Evolutionary conservation across 1,140 invertebrate genomes (phyloP).

Genomic region (Conus betulinus): DNA sequence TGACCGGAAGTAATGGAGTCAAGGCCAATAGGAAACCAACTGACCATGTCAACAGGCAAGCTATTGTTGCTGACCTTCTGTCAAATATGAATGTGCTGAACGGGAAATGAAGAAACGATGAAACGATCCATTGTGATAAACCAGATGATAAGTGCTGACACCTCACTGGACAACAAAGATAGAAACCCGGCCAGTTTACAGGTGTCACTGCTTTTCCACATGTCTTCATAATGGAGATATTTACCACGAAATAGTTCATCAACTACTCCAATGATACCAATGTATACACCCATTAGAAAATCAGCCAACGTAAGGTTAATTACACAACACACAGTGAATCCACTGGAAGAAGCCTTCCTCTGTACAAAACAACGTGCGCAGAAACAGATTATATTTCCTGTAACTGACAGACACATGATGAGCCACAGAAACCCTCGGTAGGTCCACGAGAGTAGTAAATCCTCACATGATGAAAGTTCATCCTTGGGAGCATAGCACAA

Average conservation of each 20-base stretch:
- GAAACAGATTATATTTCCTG: slow-evolving; percentile 50
- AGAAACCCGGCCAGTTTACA: slow-evolving; percentile 62
- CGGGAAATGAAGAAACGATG: slow-evolving; percentile 43
- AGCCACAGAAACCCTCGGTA: slow-evolving; percentile 51
- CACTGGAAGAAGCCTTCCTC: slow-evolving; percentile 31
- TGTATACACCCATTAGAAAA: slow-evolving; percentile 66
- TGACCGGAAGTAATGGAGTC: neutral
- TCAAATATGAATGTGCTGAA: neutral
- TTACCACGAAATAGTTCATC: slow-evolving; percentile 54
- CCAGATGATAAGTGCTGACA: slow-evolving; percentile 58
- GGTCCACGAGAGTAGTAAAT: slow-evolving; percentile 40
- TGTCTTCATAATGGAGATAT: slow-evolving; percentile 54
- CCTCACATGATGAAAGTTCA: slow-evolving; percentile 53
- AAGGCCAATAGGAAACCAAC: neutral
- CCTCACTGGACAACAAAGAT: slow-evolving; percentile 58
- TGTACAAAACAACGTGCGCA: slow-evolving; percentile 29
- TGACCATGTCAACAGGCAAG: neutral
- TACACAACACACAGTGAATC: slow-evolving; percentile 51
- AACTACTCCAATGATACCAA: slow-evolving; percentile 61
- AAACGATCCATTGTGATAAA: slow-evolving; percentile 63
- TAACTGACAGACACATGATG: slow-evolving; percentile 42
- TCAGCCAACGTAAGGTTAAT: slow-evolving; percentile 58
- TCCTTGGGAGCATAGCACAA: slow-evolving; percentile 31
- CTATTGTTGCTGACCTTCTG: neutral
- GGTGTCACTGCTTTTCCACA: slow-evolving; percentile 55